These are phyloP conservation scores for Cephalopholis sonnerati DNA, from an alignment of 2,113 vertebrate genomes.

Conservation along the genomic window DNA sequence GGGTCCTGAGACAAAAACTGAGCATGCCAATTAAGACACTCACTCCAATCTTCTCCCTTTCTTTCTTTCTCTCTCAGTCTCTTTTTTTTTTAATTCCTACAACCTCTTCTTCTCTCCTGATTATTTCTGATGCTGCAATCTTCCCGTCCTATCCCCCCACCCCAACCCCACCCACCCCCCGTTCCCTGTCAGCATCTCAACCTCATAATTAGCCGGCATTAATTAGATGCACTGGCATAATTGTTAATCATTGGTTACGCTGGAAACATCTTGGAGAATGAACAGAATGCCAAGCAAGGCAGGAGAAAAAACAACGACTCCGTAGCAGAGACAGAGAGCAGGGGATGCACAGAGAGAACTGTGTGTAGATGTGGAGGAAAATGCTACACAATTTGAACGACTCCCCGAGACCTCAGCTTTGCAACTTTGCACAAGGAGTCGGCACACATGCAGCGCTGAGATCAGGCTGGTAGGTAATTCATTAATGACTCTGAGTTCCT, in stretches of 20 bases:
- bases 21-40: conserved; percentile 74
- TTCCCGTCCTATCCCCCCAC: conserved; percentile 30
- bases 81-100: conserved; percentile 15
- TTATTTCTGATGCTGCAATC: conserved; percentile 76
- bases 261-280: conserved; percentile 82
- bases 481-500: conserved; percentile 54
- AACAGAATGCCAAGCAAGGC: conserved; percentile 81
- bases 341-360: conserved; percentile 7
- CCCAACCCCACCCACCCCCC: conserved; percentile 10
- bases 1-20: conserved; percentile 69
- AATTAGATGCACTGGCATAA: conserved; percentile 86
- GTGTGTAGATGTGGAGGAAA: conserved; percentile 37
- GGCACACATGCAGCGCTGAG: conserved; percentile 24
- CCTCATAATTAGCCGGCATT: conserved; percentile 85
- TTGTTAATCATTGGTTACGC: conserved; percentile 86
- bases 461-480: conserved; percentile 47
- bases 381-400: conserved; percentile 47
- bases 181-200: conserved; percentile 81
- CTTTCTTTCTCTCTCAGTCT: conserved; percentile 20
- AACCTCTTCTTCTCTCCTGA: conserved; percentile 66
- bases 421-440: conserved; percentile 45
- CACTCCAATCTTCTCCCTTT: conserved; percentile 65
- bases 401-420: conserved; percentile 37
- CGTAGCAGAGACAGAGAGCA: conserved; percentile 15
- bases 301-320: conserved; percentile 51